These are phyloP conservation scores for Aplysia californica DNA, from an alignment of 1,140 invertebrate species.

Conservation along the genomic window DNA sequence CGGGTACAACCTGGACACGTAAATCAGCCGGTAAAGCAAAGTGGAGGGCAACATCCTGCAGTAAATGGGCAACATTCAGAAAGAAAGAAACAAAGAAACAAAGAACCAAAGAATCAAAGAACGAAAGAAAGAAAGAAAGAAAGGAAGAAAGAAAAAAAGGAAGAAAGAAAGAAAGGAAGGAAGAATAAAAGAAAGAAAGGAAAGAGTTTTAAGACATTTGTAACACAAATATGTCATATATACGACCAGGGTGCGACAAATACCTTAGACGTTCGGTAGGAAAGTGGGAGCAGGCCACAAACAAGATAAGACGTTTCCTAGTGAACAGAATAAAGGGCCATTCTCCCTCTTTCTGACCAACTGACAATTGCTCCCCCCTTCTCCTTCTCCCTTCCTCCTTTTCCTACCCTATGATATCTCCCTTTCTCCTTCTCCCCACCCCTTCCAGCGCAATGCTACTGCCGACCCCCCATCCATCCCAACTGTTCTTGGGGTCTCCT, in stretches of 20 bases:
- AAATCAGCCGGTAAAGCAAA: no score
- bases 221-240: neutral
- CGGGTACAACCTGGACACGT: no score
- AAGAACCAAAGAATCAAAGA: neutral
- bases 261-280: neutral
- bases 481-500: neutral
- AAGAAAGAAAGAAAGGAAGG: neutral
- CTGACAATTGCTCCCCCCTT: neutral
- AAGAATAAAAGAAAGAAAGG: no score
- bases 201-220: neutral
- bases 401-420: neutral
- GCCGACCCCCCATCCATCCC: neutral
- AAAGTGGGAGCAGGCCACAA: no score
- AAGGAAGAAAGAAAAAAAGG: neutral
- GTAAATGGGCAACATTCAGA: neutral
- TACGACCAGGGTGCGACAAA: neutral
- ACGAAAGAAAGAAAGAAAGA: neutral
- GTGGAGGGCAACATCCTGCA: no score
- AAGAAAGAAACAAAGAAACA: neutral
- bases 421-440: neutral
- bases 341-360: neutral
- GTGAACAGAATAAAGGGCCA: neutral
- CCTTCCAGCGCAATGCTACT: neutral
- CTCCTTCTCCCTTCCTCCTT: neutral
- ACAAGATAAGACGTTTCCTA: neutral